Percentiles rank a stretch among this genome's conserved stretches.
phyloP scores from a whole-genome alignment of 2,888 invertebrate species.

The Acronicta alni region DNA sequence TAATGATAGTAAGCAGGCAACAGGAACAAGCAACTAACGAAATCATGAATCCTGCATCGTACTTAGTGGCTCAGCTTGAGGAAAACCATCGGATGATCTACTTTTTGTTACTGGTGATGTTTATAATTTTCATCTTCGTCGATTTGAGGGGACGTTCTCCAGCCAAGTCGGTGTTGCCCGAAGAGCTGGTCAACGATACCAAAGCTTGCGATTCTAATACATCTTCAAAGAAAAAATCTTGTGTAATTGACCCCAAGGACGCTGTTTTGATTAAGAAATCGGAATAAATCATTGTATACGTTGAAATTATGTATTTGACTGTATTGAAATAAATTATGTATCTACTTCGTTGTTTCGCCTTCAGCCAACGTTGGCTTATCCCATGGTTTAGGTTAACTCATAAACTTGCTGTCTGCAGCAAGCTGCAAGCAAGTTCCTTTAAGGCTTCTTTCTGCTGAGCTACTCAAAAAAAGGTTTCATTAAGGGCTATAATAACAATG shows the following conservation, averaged over 20 bases:
- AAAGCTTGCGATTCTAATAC: conserved; percentile 11
- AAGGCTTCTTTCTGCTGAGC: too few relatives aligned
- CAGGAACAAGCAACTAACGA: background rate
- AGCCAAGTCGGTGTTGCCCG: conserved; percentile 12
- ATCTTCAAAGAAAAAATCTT: conserved; percentile 17
- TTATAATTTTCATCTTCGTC: conserved; percentile 40
- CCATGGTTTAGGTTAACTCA: too few relatives aligned
- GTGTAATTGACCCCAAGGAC: conserved; percentile 8
- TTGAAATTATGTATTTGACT: conserved; percentile 12
- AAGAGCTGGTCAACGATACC: conserved; percentile 6
- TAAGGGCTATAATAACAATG: too few relatives aligned
- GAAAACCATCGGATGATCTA: conserved; percentile 46
- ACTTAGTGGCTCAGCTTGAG: conserved; percentile 36
- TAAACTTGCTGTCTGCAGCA: too few relatives aligned
- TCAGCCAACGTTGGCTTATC: background rate
- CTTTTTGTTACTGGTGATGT: conserved; percentile 41
- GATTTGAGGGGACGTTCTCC: conserved; percentile 24
- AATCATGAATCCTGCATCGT: conserved; percentile 50
- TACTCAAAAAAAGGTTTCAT: too few relatives aligned
- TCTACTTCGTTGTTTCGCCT: background rate
- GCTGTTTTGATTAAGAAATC: conserved; percentile 43
- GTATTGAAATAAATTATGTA: background rate
- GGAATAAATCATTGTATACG: conserved; percentile 37
- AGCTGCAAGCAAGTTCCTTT: too few relatives aligned
- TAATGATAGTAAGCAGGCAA: conserved; percentile 19